Evolutionary conservation across 2,797 vertebrate species (phyloP).

Genomic region (Cuniculus paca): DNA sequence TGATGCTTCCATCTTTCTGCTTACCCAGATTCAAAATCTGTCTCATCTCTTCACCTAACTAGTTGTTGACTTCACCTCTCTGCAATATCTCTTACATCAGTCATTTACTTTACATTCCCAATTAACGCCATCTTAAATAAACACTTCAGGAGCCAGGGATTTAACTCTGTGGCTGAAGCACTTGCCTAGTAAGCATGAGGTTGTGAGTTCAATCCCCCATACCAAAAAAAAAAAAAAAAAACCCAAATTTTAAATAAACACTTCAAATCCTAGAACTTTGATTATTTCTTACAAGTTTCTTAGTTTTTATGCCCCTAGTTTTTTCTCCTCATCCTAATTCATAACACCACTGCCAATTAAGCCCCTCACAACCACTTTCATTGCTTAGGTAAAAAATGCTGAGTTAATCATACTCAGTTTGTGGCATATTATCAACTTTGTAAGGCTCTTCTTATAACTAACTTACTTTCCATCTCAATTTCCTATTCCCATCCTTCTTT

Average conservation of each 20-base stretch:
- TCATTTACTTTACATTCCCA: conserved; percentile 3
- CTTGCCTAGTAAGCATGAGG: too few relatives aligned
- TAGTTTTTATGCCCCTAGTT: neutral
- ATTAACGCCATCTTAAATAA: neutral
- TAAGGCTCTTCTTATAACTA: neutral
- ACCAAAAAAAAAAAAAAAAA: too few relatives aligned
- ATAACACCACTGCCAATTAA: neutral
- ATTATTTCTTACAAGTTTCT: conserved; percentile 21
- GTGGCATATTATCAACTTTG: neutral
- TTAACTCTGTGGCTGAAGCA: too few relatives aligned
- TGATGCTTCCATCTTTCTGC: neutral
- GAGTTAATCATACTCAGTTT: neutral
- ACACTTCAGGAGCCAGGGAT: too few relatives aligned
- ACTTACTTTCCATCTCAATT: neutral
- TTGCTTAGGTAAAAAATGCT: neutral
- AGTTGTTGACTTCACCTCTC: neutral
- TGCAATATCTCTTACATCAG: neutral
- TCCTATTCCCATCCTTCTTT: neutral
- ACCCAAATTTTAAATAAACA: conserved; percentile 22
- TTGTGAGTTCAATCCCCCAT: too few relatives aligned
- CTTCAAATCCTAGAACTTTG: neutral
- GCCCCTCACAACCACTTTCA: neutral
- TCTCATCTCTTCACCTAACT: neutral
- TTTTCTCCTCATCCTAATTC: conserved; percentile 38
- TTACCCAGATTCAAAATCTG: conserved; percentile 36